Evolutionary conservation across 2,113 vertebrate species (phyloP), one percentile per base, ranked within the genome.

Genomic region (Maccullochella peelii): DNA sequence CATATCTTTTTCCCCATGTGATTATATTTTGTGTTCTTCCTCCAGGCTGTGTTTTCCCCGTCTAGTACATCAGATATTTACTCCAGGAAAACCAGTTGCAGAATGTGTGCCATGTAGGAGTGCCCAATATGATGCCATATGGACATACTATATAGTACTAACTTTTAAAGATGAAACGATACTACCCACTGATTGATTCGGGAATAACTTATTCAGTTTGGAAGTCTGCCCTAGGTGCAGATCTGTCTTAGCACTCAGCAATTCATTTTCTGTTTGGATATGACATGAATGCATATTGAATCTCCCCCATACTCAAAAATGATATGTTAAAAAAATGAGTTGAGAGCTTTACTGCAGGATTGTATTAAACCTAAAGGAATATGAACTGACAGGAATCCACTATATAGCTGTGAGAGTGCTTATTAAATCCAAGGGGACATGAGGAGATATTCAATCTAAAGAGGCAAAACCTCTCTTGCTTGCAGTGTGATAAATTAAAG

Each of bases 391-490:
- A 57, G 44, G 18, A 73, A 44, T 73, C 23, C 0, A 23, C 44
- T 67, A 42, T 73, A 49, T 20, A 38, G 57, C 15, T 20, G 14
- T 62, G 65, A 49, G 21, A 49, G 78, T 73, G 23, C 9, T 62
- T 61, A 71, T 55, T 11, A 73, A 23, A 21, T n/a, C 15, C 18
- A 55, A 55, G 30, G 49, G 67, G 33, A 80, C 27, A 55, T 68
- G 47, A 62, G 77, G 21, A 69, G 27, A 57, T 62, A 67, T 72
- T 57, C 30, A 58, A 50, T 80, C 10, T 58, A 54, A 73, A 61
- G 25, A 52, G 27, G 59, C 25, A 16, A 70, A 70, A 18, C 9
- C 38, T 33, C 27, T 33, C 6, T 50, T 62, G n/a, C 38, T 40
- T 82, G 6, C 2, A 25, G 9, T 50, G 18, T 49, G n/a, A 62